phyloP scores from a whole-genome alignment of 2,113 vertebrate genomes.

The Pseudopipra pipra region DNA sequence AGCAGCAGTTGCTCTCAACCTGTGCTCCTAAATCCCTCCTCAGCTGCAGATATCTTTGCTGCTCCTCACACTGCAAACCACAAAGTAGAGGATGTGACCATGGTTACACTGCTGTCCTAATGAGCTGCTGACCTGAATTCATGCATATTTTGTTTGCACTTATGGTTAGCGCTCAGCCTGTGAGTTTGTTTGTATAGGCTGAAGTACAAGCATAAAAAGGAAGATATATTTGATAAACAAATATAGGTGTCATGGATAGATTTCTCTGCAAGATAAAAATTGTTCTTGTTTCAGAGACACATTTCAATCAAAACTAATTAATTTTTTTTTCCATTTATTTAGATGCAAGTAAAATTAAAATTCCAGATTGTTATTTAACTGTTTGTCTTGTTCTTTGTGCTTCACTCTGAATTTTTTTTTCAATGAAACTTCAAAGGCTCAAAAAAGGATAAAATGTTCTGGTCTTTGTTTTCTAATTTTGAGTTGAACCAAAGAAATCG shows the following conservation, averaged over 20 bases:
- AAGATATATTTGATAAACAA: background rate
- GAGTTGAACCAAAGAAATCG: background rate
- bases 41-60: background rate
- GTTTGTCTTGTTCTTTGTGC: background rate
- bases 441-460: background rate
- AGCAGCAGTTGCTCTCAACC: background rate
- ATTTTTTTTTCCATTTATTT: background rate
- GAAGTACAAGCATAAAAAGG: background rate
- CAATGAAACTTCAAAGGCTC: background rate
- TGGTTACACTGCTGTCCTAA: background rate
- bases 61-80: background rate
- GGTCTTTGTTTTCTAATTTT: background rate
- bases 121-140: background rate
- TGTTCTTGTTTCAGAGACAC: background rate
- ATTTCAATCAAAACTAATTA: background rate
- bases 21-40: background rate
- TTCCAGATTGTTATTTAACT: background rate
- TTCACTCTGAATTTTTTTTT: background rate
- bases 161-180: background rate
- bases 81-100: background rate
- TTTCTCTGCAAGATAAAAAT: background rate
- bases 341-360: background rate
- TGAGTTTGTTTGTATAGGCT: background rate
- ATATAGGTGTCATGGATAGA: background rate
- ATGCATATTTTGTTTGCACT: background rate